A percentile compares a stretch with the other conserved stretches of the same genome.
These are phyloP conservation scores for Cyprinodon diabolis DNA, from an alignment of 2,797 vertebrate species.

Conservation along the genomic window DNA sequence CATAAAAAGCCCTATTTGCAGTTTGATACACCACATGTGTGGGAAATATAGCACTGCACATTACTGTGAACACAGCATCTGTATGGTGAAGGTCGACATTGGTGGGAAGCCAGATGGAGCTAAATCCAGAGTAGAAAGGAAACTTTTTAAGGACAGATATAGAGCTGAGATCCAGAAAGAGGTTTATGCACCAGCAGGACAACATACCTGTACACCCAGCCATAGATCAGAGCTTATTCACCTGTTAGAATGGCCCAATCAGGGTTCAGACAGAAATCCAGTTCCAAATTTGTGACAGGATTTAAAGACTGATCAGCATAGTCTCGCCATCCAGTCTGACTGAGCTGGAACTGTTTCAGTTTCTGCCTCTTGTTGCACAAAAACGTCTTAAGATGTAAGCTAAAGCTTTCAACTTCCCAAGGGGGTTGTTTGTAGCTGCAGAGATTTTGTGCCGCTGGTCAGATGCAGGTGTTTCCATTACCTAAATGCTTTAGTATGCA, in stretches of 20 bases:
- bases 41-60: background rate
- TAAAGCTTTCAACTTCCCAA: constrained; percentile 63
- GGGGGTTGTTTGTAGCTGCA: constrained; percentile 59
- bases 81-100: background rate
- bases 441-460: constrained; percentile 52
- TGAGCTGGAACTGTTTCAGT: constrained; percentile 41
- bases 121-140: background rate
- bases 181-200: too few relatives aligned
- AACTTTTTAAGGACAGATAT: background rate
- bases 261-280: background rate
- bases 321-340: background rate
- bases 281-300: background rate
- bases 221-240: too few relatives aligned
- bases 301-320: background rate
- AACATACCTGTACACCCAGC: too few relatives aligned
- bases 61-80: too few relatives aligned
- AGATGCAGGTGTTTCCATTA: constrained; percentile 85
- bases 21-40: background rate
- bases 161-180: too few relatives aligned
- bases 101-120: background rate
- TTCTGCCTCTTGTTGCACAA: constrained; percentile 72
- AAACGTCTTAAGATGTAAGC: constrained; percentile 68
- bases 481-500: constrained; percentile 75
- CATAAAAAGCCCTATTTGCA: background rate
- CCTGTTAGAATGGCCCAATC: background rate